These are phyloP conservation scores for Metopolophium dirhodum DNA, from an alignment of 1,140 invertebrate genomes.

Conservation along the genomic window DNA sequence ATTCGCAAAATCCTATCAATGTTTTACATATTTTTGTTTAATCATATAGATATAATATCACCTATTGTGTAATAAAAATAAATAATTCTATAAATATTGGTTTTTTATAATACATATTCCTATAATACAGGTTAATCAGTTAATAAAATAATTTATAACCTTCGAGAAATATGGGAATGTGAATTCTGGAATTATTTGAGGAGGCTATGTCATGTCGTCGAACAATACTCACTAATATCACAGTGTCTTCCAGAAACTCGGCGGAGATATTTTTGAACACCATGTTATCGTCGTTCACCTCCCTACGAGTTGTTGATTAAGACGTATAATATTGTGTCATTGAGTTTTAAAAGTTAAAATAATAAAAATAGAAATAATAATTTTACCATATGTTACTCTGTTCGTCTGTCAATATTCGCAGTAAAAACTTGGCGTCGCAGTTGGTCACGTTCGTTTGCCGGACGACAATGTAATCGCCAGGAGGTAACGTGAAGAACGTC, in stretches of 20 bases:
- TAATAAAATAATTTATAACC: not conserved
- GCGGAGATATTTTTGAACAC: slow-evolving; percentile 71
- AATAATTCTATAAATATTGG: not conserved
- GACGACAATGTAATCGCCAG: slow-evolving; percentile 80
- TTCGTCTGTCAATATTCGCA: slow-evolving; percentile 76
- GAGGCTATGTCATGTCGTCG: not conserved
- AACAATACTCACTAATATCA: slow-evolving; percentile 63
- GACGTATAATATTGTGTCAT: not conserved
- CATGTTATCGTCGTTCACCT: slow-evolving; percentile 80
- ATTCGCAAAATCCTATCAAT: not conserved
- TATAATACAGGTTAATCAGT: not conserved
- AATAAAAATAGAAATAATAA: slow-evolving; percentile 32
- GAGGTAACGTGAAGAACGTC: slow-evolving; percentile 77
- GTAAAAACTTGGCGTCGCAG: slow-evolving; percentile 74
- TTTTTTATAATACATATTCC: not conserved
- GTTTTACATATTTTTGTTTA: not conserved
- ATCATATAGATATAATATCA: not conserved
- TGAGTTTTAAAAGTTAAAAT: not conserved
- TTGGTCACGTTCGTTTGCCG: slow-evolving; percentile 76
- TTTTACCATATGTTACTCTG: slow-evolving; percentile 74
- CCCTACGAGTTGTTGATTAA: slow-evolving; percentile 65
- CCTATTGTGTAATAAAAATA: not conserved
- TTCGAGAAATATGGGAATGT: not conserved
- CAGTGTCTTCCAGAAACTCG: slow-evolving; percentile 69
- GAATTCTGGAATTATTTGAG: not conserved